phyloP scores from a whole-genome alignment of 2,797 vertebrate genomes.

The Poecilia velifera region DNA sequence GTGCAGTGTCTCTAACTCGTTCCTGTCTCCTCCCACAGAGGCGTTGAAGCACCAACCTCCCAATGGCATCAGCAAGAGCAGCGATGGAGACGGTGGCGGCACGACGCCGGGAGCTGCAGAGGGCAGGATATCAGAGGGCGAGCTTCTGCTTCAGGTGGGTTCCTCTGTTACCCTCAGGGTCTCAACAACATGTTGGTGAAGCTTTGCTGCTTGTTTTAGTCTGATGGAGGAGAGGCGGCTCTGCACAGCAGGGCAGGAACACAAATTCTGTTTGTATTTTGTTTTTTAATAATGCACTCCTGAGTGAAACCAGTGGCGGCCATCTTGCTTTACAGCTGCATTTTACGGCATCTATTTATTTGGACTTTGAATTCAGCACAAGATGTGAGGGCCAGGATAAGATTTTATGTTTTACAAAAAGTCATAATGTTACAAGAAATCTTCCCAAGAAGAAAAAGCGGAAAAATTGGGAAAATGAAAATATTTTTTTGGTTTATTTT shows the following conservation, averaged over 20 bases:
- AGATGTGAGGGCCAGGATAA: too few relatives aligned
- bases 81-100: background rate
- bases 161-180: background rate
- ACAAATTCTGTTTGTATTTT: background rate
- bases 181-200: background rate
- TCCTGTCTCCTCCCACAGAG: constrained; percentile 61
- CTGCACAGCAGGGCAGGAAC: background rate
- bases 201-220: background rate
- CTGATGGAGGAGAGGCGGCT: background rate
- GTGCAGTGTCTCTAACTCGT: background rate
- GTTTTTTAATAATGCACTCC: too few relatives aligned
- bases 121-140: constrained; percentile 71
- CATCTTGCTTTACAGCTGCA: too few relatives aligned
- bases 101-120: constrained; percentile 12
- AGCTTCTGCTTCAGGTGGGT: constrained; percentile 84
- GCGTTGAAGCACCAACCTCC: constrained; percentile 69
- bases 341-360: too few relatives aligned
- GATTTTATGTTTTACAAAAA: too few relatives aligned
- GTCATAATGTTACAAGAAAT: too few relatives aligned
- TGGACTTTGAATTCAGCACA: too few relatives aligned
- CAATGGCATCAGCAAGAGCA: constrained; percentile 32
- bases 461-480: too few relatives aligned
- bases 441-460: too few relatives aligned
- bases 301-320: too few relatives aligned
- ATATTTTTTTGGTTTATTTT: too few relatives aligned